Conservation (phyloP, 2,113 vertebrate genomes). For the Cebidichthys violaceus region DNA sequence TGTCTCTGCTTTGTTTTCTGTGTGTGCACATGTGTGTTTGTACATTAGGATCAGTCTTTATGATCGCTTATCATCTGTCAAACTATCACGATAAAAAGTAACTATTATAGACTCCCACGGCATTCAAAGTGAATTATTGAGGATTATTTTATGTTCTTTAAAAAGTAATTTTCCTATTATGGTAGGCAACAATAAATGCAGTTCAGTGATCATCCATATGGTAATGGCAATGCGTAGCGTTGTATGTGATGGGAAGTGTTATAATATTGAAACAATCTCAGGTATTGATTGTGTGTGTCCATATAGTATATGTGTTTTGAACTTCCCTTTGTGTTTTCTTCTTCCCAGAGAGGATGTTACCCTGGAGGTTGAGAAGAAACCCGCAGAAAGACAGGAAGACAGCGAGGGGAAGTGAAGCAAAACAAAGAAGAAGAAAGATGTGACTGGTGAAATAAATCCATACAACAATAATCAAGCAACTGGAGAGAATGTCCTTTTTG, state of each 20-base stretch:
- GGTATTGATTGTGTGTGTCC: not conserved
- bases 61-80: not conserved
- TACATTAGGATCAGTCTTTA: not conserved
- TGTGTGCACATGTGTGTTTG: not conserved
- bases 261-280: not conserved
- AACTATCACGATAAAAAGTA: not conserved
- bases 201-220: not conserved
- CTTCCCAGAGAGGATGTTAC: slow-evolving; percentile 46
- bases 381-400: slow-evolving; percentile 19
- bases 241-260: not conserved
- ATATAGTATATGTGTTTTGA: not conserved
- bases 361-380: slow-evolving; percentile 41
- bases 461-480: not conserved
- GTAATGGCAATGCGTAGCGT: not conserved
- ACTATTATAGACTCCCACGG: not conserved
- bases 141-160: not conserved
- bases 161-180: not conserved
- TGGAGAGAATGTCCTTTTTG: slow-evolving; percentile 3
- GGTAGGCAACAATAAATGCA: not conserved
- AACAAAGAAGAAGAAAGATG: not conserved
- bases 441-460: not conserved
- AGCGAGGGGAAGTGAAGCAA: not conserved
- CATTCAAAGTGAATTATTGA: not conserved
- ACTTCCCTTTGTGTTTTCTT: slow-evolving; percentile 9
- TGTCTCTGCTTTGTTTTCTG: not conserved